Conservation (phyloP, 1,140 invertebrate genomes). For the Condylostylus longicornis region DNA sequence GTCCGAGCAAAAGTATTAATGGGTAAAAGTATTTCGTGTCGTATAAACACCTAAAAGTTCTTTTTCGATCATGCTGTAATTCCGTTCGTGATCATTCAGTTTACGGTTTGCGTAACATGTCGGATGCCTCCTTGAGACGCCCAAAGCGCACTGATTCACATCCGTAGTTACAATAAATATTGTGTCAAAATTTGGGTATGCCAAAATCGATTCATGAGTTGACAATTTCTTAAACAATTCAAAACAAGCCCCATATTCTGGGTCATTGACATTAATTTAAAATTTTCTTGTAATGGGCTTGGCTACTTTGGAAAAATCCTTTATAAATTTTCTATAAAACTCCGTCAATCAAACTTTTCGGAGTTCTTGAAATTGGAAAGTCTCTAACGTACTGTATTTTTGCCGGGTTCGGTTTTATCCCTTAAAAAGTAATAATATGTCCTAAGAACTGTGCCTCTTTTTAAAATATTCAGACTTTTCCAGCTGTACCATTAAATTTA, state of each 20-base stretch:
- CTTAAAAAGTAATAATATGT: slow-evolving; percentile 18
- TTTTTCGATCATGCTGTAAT: slow-evolving; percentile 27
- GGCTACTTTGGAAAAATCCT: too few relatives aligned
- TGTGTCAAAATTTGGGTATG: too few relatives aligned
- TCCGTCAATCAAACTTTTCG: too few relatives aligned
- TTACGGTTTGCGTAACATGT: slow-evolving; percentile 28
- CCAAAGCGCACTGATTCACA: slow-evolving; percentile 1
- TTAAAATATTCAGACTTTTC: slow-evolving; percentile 18
- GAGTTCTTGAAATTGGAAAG: too few relatives aligned
- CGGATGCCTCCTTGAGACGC: slow-evolving; percentile 9
- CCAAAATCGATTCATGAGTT: slow-evolving; percentile 3
- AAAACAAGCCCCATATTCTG: slow-evolving; percentile 11
- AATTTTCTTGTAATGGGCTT: neutral
- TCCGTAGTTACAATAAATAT: too few relatives aligned
- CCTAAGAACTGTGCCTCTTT: slow-evolving; percentile 26
- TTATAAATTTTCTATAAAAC: neutral
- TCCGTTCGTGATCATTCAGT: slow-evolving; percentile 22
- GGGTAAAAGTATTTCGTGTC: slow-evolving; percentile 31
- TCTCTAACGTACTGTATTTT: neutral
- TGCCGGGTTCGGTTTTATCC: slow-evolving; percentile 10
- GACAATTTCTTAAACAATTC: slow-evolving; percentile 1
- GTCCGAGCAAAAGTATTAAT: slow-evolving; percentile 35
- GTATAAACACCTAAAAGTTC: slow-evolving; percentile 33
- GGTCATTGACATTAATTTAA: slow-evolving; percentile 5
- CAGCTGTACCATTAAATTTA: too few relatives aligned